Evolutionary conservation across 2,113 vertebrate species (phyloP).

Genomic region (Crotalus horridus): DNA sequence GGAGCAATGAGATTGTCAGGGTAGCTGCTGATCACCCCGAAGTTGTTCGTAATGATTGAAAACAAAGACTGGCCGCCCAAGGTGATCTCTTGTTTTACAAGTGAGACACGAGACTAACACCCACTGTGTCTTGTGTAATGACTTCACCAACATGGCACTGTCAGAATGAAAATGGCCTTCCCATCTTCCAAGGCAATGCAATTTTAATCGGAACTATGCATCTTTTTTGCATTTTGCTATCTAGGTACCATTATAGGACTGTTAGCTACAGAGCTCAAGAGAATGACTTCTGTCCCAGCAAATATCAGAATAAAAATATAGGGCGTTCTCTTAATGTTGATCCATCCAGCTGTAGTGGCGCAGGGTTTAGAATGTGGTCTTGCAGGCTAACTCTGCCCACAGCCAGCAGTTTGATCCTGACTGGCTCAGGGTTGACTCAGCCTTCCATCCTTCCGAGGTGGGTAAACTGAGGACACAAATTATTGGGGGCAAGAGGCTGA

Average conservation of each 20-base stretch:
- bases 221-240: background rate
- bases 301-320: background rate
- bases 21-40: slow-evolving; percentile 64
- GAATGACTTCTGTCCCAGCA: background rate
- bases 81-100: slow-evolving; percentile 75
- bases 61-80: slow-evolving; percentile 64
- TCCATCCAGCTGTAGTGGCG: too few species aligned
- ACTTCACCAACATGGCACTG: slow-evolving; percentile 16
- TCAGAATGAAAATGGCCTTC: background rate
- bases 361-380: background rate
- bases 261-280: background rate
- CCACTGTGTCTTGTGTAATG: slow-evolving; percentile 8
- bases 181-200: background rate
- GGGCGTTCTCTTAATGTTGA: background rate
- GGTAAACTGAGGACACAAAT: background rate
- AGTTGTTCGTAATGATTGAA: slow-evolving; percentile 65
- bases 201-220: background rate
- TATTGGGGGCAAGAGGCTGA: background rate
- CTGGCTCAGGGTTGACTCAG: background rate
- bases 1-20: slow-evolving; percentile 75
- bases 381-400: background rate
- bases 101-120: slow-evolving; percentile 35
- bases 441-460: background rate
- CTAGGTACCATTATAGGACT: background rate
- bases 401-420: background rate